Evolutionary conservation across 2,113 vertebrate genomes (phyloP).

Genomic region (Tragulus kanchil): DNA sequence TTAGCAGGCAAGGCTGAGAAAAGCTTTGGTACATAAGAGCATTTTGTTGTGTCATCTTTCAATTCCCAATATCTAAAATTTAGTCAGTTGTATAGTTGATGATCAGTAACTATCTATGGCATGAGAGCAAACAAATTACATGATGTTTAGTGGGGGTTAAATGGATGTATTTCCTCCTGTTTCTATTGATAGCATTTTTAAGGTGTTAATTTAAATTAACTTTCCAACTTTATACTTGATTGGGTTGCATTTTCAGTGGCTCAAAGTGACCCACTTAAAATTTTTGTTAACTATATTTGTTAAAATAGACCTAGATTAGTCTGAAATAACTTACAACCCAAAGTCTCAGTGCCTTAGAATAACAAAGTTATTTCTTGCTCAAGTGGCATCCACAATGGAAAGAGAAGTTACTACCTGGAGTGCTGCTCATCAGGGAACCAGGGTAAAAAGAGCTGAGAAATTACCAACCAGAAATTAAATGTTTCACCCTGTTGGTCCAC

Average conservation of each 20-base stretch:
- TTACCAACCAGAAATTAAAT: background rate
- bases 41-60: background rate
- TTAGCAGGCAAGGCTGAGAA: background rate
- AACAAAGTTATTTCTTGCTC: background rate
- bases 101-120: background rate
- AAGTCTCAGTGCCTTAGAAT: background rate
- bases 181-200: background rate
- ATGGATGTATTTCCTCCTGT: background rate
- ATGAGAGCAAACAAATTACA: background rate
- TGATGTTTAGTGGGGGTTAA: background rate
- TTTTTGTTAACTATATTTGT: background rate
- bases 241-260: background rate
- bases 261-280: background rate
- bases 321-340: background rate
- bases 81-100: background rate
- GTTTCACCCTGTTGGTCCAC: background rate
- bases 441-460: background rate
- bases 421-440: background rate
- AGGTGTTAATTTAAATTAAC: slow-evolving; percentile 19
- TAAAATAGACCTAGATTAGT: background rate
- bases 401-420: background rate
- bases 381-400: background rate
- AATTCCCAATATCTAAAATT: background rate
- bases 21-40: background rate
- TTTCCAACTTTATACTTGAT: background rate